Percentiles rank a stretch among this genome's conserved stretches.
Conservation (phyloP, 2,888 invertebrate genomes). For the Saturnia japonica region DNA sequence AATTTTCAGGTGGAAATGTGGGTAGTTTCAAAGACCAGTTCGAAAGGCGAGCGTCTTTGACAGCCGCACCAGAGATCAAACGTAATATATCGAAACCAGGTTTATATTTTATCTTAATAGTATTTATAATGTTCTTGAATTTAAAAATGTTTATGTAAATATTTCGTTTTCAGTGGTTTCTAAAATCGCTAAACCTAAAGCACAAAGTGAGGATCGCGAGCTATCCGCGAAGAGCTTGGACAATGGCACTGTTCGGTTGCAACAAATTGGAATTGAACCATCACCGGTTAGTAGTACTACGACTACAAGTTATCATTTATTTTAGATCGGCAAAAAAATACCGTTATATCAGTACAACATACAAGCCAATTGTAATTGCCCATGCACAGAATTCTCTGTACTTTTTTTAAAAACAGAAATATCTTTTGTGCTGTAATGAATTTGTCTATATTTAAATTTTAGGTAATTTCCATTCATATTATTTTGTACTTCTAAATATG, state of each 20-base stretch:
- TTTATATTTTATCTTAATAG: constrained; percentile 27
- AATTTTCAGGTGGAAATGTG: constrained; percentile 85
- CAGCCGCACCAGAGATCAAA: constrained; percentile 70
- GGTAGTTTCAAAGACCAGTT: constrained; percentile 94
- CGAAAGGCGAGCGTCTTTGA: constrained; percentile 88
- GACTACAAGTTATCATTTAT: neutral
- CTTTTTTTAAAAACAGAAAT: neutral
- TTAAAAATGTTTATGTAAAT: neutral
- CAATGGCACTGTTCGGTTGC: constrained; percentile 69
- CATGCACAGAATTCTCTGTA: neutral
- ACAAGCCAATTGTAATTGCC: neutral
- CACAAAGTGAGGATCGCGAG: constrained; percentile 77
- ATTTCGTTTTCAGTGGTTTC: constrained; percentile 55
- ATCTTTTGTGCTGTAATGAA: no score
- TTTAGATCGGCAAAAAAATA: neutral
- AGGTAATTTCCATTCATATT: no score
- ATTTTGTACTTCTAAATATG: no score
- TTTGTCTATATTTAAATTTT: no score
- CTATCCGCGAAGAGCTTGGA: constrained; percentile 58
- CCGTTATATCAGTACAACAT: neutral
- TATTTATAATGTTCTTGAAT: neutral
- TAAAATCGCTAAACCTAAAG: constrained; percentile 77
- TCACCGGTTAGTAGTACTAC: constrained; percentile 52
- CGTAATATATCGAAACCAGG: constrained; percentile 70
- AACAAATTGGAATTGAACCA: constrained; percentile 78